These are phyloP conservation scores for Gymnosoma rotundatum DNA, from an alignment of 2,888 invertebrate genomes.

Conservation along the genomic window DNA sequence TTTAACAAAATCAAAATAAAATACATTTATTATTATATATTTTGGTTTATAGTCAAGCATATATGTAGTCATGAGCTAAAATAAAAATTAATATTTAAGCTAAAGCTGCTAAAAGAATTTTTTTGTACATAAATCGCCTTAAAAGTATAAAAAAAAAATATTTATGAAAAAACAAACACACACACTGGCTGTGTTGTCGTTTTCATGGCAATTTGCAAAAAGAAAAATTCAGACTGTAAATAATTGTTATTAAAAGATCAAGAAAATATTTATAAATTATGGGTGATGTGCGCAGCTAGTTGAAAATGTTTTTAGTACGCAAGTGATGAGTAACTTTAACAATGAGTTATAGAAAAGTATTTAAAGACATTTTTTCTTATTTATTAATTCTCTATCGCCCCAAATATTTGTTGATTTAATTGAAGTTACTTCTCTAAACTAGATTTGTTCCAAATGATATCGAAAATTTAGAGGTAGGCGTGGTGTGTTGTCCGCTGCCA, in stretches of 20 bases:
- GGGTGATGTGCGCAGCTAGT: background rate
- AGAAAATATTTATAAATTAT: background rate
- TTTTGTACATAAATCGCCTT: background rate
- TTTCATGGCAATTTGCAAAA: background rate
- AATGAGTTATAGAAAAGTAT: too few relatives aligned
- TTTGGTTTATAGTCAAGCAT: constrained; percentile 33
- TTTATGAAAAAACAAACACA: background rate
- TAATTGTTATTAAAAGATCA: constrained; percentile 1
- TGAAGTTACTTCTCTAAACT: too few relatives aligned
- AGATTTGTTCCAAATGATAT: too few relatives aligned
- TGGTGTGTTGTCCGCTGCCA: too few relatives aligned
- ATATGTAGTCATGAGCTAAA: constrained; percentile 42
- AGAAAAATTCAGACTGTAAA: background rate
- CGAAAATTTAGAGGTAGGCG: too few relatives aligned
- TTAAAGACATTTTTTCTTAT: too few relatives aligned
- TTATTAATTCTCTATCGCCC: too few relatives aligned
- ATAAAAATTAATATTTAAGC: constrained; percentile 8
- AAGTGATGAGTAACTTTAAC: too few relatives aligned
- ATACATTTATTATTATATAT: constrained; percentile 42
- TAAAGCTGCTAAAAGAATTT: background rate
- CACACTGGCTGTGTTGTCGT: background rate
- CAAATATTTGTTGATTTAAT: too few relatives aligned
- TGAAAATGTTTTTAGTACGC: too few relatives aligned
- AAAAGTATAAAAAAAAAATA: constrained; percentile 2
- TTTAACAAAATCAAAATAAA: constrained; percentile 53